A percentile compares a stretch with the other conserved stretches of the same genome.
phyloP scores from a whole-genome alignment of 2,797 vertebrate genomes.

The Tolypeutes matacus region DNA sequence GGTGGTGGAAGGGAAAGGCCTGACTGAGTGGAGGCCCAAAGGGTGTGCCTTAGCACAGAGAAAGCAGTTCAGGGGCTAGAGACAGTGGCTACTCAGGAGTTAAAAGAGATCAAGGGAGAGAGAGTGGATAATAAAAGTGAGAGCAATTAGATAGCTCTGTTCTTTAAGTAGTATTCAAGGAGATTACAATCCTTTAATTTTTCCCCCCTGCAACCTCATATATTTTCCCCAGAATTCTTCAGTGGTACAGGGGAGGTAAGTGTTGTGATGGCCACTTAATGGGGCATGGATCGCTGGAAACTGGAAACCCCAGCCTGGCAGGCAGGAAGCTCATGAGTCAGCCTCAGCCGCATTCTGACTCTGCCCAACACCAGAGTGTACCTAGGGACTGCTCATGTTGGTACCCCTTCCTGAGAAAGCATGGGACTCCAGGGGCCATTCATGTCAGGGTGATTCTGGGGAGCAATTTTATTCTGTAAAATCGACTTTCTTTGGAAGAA shows the following conservation, averaged over 20 bases:
- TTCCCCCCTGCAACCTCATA: not conserved
- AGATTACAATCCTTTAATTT: not conserved
- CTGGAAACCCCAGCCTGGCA: not conserved
- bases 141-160: not conserved
- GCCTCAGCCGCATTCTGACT: not conserved
- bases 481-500: not conserved
- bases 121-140: not conserved
- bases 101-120: not conserved
- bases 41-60: not conserved
- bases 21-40: not conserved
- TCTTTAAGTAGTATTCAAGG: not conserved
- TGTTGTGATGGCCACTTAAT: not conserved
- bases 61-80: not conserved
- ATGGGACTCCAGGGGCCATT: not conserved
- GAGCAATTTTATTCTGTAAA: not conserved
- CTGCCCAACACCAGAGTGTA: not conserved
- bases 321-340: accelerated
- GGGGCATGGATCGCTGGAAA: not conserved
- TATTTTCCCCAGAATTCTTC: not conserved
- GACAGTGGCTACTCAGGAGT: not conserved
- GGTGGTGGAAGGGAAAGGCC: not conserved
- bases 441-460: too few species aligned
- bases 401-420: not conserved
- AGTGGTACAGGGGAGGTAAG: not conserved
- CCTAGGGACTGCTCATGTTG: not conserved